These are phyloP conservation scores for Drosophila teissieri DNA, from an alignment of 1,140 invertebrate genomes.

Conservation along the genomic window DNA sequence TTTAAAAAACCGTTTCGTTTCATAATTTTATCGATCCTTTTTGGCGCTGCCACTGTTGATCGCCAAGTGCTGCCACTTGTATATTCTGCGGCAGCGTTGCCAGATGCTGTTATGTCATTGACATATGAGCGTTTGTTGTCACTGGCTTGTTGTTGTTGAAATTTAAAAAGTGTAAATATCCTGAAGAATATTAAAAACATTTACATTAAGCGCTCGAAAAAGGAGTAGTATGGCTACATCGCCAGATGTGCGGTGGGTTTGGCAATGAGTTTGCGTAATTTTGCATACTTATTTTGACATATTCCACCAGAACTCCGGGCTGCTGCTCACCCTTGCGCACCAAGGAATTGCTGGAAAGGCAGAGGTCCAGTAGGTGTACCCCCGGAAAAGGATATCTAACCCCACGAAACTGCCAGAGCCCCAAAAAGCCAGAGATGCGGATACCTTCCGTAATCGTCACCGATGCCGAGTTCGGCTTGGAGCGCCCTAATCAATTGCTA, in stretches of 20 bases:
- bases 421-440: neutral
- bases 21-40: neutral
- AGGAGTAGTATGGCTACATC: neutral
- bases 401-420: neutral
- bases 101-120: conserved; percentile 1
- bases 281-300: neutral
- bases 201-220: neutral
- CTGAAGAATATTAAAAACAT: neutral
- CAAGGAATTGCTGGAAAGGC: conserved; percentile 28
- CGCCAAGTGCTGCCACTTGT: neutral
- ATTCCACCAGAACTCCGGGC: neutral
- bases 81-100: neutral
- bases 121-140: conserved; percentile 4
- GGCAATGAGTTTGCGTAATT: no score
- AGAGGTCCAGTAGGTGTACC: neutral
- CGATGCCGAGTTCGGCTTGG: neutral
- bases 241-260: neutral
- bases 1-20: neutral
- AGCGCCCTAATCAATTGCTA: neutral
- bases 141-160: conserved; percentile 3
- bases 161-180: conserved; percentile 2
- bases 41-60: neutral
- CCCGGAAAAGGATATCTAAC: neutral
- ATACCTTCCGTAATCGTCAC: conserved; percentile 1
- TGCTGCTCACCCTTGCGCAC: conserved; percentile 11